Evolutionary conservation across 1,140 invertebrate genomes (phyloP), one percentile per base, ranked within the genome.

Genomic region (Neodiprion pinetum): DNA sequence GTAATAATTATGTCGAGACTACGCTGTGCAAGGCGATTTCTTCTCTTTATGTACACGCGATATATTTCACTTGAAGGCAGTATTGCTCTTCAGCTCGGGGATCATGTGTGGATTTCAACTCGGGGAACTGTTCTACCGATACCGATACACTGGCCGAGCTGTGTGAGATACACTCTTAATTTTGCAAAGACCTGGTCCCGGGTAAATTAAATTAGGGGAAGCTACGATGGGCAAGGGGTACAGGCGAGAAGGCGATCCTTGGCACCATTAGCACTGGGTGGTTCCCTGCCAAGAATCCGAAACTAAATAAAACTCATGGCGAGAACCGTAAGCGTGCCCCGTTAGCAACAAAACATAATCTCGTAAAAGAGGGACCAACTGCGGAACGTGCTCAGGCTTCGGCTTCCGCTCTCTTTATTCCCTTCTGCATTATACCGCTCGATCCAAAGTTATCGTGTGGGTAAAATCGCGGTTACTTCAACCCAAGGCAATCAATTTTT

Each of bases 281-380:
- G 53, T 61, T 61, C n/a, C 53, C 53, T 61, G 11, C 53, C 11
- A 17, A 61, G 53, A 17, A 61, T 61, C 53, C 9, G 53, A 61
- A 61, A 61, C 53, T 61, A 61, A 61, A 61, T 61, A 61, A 61
- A 61, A 61, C 53, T 61, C 53, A 61, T 17, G 53, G 53, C 53
- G n/a, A 61, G 53, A 61, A 17, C 53, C 53, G 53, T 61, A 61
- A 61, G 53, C 53, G 53, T 61, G 53, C 53, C 53, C 53, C 11
- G 53, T 61, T 61, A 61, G 53, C 53, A 7, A 61, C 53, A 12
- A 61, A 17, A 61, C 53, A 61, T 61, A 61, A 61, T 61, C 53
- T 61, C 53, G 11, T 61, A 61, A 61, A 61, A 61, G 53, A 61
- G 53, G 53, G 53, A 61, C 53, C 53, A 61, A 61, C 53, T 5